Conservation (phyloP, 2,113 vertebrate species). For the Electrona antarctica region DNA sequence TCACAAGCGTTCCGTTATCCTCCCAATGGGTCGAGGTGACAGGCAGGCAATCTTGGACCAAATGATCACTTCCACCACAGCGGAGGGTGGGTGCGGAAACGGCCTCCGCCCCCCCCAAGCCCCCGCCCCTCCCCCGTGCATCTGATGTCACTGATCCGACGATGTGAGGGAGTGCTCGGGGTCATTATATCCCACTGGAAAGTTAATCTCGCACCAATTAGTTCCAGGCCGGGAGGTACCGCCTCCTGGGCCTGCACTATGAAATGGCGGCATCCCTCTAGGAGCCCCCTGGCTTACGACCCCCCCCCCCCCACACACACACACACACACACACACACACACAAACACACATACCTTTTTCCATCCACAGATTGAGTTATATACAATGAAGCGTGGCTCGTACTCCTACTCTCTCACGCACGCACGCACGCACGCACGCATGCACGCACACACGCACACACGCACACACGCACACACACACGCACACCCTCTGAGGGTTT, state of each 20-base stretch:
- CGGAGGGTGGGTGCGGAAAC: slow-evolving; percentile 40
- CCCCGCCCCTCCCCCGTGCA: neutral
- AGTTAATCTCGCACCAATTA: slow-evolving; percentile 82
- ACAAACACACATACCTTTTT: slow-evolving; percentile 48
- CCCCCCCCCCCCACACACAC: neutral
- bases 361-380: slow-evolving; percentile 57
- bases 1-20: slow-evolving; percentile 39
- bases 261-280: slow-evolving; percentile 68
- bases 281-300: slow-evolving; percentile 36
- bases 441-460: too few species aligned
- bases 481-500: slow-evolving; percentile 49
- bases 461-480: neutral
- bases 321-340: slow-evolving; percentile 13
- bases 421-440: too few species aligned
- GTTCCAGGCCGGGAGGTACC: slow-evolving; percentile 77
- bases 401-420: too few species aligned
- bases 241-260: slow-evolving; percentile 58
- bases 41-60: slow-evolving; percentile 58
- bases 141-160: slow-evolving; percentile 65
- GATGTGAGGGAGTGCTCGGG: slow-evolving; percentile 67
- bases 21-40: slow-evolving; percentile 42
- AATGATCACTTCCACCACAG: slow-evolving; percentile 62
- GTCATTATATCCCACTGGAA: slow-evolving; percentile 76
- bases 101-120: slow-evolving; percentile 22
- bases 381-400: slow-evolving; percentile 51